These are phyloP conservation scores for Actinemys pallida DNA, from an alignment of 2,113 vertebrate species.

Conservation along the genomic window DNA sequence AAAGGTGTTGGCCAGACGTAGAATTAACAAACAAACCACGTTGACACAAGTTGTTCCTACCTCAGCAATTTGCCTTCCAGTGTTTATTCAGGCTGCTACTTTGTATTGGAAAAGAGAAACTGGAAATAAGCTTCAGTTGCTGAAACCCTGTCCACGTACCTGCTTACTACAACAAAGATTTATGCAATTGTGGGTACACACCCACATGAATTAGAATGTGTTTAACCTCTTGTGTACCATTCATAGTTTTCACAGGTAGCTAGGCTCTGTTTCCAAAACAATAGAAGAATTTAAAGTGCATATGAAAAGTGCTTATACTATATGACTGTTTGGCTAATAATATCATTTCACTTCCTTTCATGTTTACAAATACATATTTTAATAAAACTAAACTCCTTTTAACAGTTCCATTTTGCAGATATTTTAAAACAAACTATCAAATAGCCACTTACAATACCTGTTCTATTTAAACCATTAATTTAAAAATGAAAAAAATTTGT, in stretches of 20 bases:
- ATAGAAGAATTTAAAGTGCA: neutral
- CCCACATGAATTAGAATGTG: neutral
- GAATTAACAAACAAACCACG: neutral
- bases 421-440: neutral
- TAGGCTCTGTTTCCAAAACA: neutral
- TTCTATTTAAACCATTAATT: neutral
- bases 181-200: fast-evolving
- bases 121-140: neutral
- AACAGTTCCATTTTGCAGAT: neutral
- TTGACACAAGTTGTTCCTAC: neutral
- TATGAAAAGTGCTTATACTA: neutral
- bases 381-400: neutral
- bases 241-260: fast-evolving
- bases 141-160: neutral
- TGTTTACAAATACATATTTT: neutral
- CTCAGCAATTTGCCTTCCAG: neutral
- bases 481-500: neutral
- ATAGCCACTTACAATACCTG: neutral
- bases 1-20: neutral
- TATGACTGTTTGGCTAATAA: neutral
- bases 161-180: neutral
- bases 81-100: neutral
- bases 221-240: neutral
- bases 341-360: fast-evolving
- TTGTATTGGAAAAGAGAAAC: neutral